A percentile compares a stretch with the other conserved stretches of the same genome.
Conservation (phyloP, 2,888 invertebrate species). For the Autographa gamma region DNA sequence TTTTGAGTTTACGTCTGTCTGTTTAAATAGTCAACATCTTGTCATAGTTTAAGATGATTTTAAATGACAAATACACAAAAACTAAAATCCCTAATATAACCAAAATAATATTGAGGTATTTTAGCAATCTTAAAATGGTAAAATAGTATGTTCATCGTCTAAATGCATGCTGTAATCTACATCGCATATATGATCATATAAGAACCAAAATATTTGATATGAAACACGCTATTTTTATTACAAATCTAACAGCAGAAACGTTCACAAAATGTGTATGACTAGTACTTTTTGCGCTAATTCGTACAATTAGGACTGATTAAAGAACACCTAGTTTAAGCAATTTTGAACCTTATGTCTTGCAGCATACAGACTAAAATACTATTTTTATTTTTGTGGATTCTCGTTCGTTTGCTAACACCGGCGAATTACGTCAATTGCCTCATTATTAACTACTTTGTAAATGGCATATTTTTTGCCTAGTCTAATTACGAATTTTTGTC, state of each 20-base stretch:
- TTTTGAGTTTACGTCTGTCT: too few relatives aligned
- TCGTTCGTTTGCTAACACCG: constrained; percentile 13
- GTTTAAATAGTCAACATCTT: too few relatives aligned
- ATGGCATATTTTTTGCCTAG: constrained; percentile 10
- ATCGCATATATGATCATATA: background rate
- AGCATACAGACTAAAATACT: background rate
- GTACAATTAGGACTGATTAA: constrained; percentile 25
- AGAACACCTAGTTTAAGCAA: background rate
- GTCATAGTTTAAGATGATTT: too few relatives aligned
- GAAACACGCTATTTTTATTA: background rate
- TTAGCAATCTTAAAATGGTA: too few relatives aligned
- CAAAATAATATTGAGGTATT: too few relatives aligned
- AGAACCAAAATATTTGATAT: background rate
- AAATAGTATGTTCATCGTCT: too few relatives aligned
- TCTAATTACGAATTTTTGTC: background rate
- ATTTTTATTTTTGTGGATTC: background rate
- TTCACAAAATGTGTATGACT: background rate
- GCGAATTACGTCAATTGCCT: constrained; percentile 28
- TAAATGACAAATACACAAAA: too few relatives aligned
- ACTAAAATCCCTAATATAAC: too few relatives aligned
- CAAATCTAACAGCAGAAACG: background rate
- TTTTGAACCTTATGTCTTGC: constrained; percentile 11
- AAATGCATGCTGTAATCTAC: too few relatives aligned
- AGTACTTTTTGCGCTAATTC: constrained; percentile 21
- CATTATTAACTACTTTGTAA: constrained; percentile 8